phyloP scores from a whole-genome alignment of 2,797 vertebrate genomes.

The Spinus pinus region DNA sequence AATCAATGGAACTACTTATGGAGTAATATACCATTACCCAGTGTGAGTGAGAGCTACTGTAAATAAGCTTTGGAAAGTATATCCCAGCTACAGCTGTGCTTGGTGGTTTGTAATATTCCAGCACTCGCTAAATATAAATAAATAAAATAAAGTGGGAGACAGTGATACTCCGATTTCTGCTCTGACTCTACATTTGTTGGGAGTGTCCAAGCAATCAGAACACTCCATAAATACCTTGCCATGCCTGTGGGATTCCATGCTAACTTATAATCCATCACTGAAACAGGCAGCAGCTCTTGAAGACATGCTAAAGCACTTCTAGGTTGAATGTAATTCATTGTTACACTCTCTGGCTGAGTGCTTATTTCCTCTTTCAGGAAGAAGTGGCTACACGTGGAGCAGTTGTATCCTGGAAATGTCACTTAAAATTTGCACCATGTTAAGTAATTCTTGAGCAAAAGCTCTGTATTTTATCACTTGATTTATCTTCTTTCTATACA shows the following conservation, averaged over 20 bases:
- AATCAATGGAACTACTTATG: constrained; percentile 27
- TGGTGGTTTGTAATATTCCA: background rate
- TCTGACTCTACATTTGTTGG: constrained; percentile 12
- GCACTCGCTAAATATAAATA: constrained; percentile 38
- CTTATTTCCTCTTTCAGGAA: constrained; percentile 53
- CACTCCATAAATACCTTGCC: constrained; percentile 35
- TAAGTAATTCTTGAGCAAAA: constrained; percentile 22
- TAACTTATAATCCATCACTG: constrained; percentile 52
- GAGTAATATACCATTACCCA: background rate
- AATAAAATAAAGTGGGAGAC: constrained; percentile 24
- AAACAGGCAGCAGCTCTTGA: constrained; percentile 16
- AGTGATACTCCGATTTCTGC: background rate
- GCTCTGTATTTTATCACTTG: background rate
- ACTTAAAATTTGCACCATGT: constrained; percentile 26
- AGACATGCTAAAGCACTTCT: constrained; percentile 35
- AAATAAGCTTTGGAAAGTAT: constrained; percentile 31
- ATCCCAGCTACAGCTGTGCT: background rate
- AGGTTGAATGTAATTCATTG: constrained; percentile 41
- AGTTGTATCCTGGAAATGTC: background rate
- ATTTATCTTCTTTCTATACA: background rate
- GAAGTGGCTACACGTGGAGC: background rate
- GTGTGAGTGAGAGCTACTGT: background rate
- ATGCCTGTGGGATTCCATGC: constrained; percentile 35
- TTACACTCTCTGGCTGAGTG: constrained; percentile 11
- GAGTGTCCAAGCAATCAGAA: constrained; percentile 31